phyloP scores from a whole-genome alignment of 2,888 invertebrate species.

The Zhengitettix transpicula region DNA sequence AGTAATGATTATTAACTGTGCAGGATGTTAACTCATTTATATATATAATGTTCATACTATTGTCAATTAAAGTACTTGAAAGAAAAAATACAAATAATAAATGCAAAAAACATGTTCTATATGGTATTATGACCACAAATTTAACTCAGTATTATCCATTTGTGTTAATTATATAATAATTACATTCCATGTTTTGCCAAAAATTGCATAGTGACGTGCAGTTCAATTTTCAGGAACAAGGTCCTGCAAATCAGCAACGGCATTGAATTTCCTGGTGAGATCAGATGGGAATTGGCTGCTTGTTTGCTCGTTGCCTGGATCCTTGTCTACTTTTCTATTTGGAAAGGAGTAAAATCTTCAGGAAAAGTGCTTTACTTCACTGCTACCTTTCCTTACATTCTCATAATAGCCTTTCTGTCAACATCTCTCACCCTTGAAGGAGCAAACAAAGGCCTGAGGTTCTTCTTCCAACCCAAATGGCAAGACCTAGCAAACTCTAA shows the following conservation, averaged over 20 bases:
- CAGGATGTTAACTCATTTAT: too few relatives aligned
- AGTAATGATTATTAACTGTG: too few relatives aligned
- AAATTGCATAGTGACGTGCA: too few relatives aligned
- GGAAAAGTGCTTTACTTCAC: constrained; percentile 84
- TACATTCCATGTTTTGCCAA: too few relatives aligned
- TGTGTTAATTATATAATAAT: too few relatives aligned
- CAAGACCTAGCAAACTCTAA: constrained; percentile 63
- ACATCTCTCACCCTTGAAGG: constrained; percentile 83
- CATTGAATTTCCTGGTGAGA: constrained; percentile 61
- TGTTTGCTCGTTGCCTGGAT: constrained; percentile 86
- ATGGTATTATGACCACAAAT: too few relatives aligned
- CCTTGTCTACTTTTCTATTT: constrained; percentile 86
- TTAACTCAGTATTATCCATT: too few relatives aligned
- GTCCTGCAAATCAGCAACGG: constrained; percentile 71
- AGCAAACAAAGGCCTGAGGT: constrained; percentile 66
- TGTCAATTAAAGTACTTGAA: too few relatives aligned
- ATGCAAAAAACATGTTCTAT: too few relatives aligned
- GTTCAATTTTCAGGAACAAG: constrained; percentile 46
- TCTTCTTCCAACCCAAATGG: constrained; percentile 80
- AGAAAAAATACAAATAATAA: too few relatives aligned
- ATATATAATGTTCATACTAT: too few relatives aligned
- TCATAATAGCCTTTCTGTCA: constrained; percentile 71
- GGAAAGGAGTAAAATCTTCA: constrained; percentile 92
- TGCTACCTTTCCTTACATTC: constrained; percentile 77
- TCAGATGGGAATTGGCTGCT: constrained; percentile 79